A percentile compares a stretch with the other conserved stretches of the same genome.
Conservation (phyloP, 2,888 invertebrate species). For the Myopa testacea region DNA sequence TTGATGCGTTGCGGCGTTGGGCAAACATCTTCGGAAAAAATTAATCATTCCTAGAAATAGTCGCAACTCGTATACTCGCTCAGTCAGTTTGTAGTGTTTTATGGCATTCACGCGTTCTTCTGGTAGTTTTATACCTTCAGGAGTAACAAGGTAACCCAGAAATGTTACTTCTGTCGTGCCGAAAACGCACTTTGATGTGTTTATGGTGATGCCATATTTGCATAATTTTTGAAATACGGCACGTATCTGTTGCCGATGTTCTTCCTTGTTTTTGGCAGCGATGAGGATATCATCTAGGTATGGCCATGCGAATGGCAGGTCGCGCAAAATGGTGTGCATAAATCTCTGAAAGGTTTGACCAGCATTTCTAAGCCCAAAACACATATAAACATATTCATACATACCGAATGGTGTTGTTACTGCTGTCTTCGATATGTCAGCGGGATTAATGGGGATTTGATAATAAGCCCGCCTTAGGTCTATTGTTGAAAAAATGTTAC, state of each 20-base stretch:
- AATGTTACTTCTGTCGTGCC: slow-evolving; percentile 42
- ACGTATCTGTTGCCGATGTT: slow-evolving; percentile 49
- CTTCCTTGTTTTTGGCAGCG: slow-evolving; percentile 46
- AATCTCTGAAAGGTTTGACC: slow-evolving; percentile 44
- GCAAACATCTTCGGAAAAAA: slow-evolving; percentile 42
- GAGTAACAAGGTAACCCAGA: slow-evolving; percentile 42
- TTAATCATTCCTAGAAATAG: slow-evolving; percentile 50
- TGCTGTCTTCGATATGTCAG: slow-evolving; percentile 33
- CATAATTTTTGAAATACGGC: slow-evolving; percentile 47
- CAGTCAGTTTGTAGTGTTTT: slow-evolving; percentile 41
- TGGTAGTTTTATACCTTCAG: slow-evolving; percentile 39
- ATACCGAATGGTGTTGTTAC: slow-evolving; percentile 29
- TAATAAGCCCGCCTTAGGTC: slow-evolving; percentile 44
- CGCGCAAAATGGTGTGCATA: slow-evolving; percentile 41
- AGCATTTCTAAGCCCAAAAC: slow-evolving; percentile 44
- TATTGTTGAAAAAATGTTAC: slow-evolving; percentile 43
- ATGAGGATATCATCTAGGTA: slow-evolving; percentile 57
- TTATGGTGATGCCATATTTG: slow-evolving; percentile 49
- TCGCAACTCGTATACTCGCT: slow-evolving; percentile 45
- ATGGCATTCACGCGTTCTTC: slow-evolving; percentile 43
- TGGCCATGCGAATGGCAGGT: slow-evolving; percentile 43
- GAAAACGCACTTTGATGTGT: slow-evolving; percentile 46
- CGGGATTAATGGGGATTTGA: slow-evolving; percentile 43
- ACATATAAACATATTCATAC: slow-evolving; percentile 42
- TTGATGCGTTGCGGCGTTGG: slow-evolving; percentile 36